These are phyloP conservation scores for Parauchenoglanis punctatus DNA, from an alignment of 2,797 vertebrate genomes.

Conservation along the genomic window DNA sequence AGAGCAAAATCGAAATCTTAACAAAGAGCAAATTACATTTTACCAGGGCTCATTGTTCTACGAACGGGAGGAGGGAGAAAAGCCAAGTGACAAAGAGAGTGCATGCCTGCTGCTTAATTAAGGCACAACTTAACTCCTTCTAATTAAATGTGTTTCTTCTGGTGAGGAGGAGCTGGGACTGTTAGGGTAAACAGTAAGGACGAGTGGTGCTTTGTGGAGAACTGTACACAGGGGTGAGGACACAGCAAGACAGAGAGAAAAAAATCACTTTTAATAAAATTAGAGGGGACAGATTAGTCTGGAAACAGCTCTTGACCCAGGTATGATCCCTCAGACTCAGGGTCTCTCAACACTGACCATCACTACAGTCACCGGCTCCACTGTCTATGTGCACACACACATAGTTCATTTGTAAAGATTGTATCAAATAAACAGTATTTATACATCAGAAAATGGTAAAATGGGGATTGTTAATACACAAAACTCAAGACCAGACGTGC, in stretches of 20 bases:
- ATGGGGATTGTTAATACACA: background rate
- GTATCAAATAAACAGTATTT: background rate
- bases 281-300: conserved; percentile 9
- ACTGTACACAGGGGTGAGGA: conserved; percentile 14
- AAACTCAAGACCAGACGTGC: background rate
- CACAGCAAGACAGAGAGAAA: background rate
- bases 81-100: conserved; percentile 70
- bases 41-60: conserved; percentile 70
- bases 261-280: conserved; percentile 25
- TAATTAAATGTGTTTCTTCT: conserved; percentile 72
- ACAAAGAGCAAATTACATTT: conserved; percentile 74
- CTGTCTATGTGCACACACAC: conserved; percentile 22
- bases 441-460: background rate
- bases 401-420: background rate
- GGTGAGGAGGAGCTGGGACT: conserved; percentile 39
- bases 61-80: conserved; percentile 59
- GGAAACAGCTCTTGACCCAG: conserved; percentile 29
- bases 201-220: background rate
- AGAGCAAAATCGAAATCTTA: conserved; percentile 71
- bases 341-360: conserved; percentile 1
- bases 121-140: conserved; percentile 74
- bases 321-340: conserved; percentile 13
- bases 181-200: conserved; percentile 55
- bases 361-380: conserved; percentile 2
- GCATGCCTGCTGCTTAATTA: conserved; percentile 72